Base-by-base conservation (phyloP, 2,888 invertebrate genomes). In the Nemapogon koenigi region DNA sequence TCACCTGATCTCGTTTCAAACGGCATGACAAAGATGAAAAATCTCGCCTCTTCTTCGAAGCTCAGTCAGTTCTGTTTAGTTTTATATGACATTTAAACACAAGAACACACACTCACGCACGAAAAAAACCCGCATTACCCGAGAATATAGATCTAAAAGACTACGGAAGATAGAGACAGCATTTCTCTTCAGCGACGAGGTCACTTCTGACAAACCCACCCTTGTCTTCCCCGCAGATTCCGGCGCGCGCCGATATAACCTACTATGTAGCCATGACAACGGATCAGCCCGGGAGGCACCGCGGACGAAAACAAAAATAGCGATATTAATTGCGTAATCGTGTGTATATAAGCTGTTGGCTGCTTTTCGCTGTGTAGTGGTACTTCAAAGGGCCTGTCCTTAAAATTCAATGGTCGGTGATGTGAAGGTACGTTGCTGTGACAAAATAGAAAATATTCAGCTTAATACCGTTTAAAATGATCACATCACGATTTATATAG, bases 1-100 rank as follows among this genome's bases (percentile, higher is more conserved):
- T 67, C 57, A 76, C 76, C 76, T 76, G 75, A 60, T 75, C 73
- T 69, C 62, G 60, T 53, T 53, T 75, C 76, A 67, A 67, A 75
- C 55, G 76, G 76, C 76, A 75, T 76, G 64, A 61, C 65, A 59
- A 65, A 58, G 61, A 62, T 67, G 65, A 61, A 59, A 64, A 59
- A 57, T 53, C 60, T 60, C n/a, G 65, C 66, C 67, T 64, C 62
- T 25, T 26, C 36, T 18, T 31, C 16, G 17, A 63, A 63, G 61
- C 56, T 59, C 59, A 57, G 53, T 48, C 57, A 49, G 40, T 63
- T 71, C 70, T n/a, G n/a, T n/a, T n/a, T n/a, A n/a, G n/a, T n/a
- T n/a, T n/a, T n/a, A n/a, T n/a, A n/a, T n/a, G n/a, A n/a, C n/a
- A n/a, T n/a, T n/a, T n/a, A n/a, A n/a, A n/a, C n/a, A n/a, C n/a